Evolutionary conservation across 2,888 invertebrate genomes (phyloP), one percentile per base, ranked within the genome.

Genomic region (Caenorhabditis angaria): DNA sequence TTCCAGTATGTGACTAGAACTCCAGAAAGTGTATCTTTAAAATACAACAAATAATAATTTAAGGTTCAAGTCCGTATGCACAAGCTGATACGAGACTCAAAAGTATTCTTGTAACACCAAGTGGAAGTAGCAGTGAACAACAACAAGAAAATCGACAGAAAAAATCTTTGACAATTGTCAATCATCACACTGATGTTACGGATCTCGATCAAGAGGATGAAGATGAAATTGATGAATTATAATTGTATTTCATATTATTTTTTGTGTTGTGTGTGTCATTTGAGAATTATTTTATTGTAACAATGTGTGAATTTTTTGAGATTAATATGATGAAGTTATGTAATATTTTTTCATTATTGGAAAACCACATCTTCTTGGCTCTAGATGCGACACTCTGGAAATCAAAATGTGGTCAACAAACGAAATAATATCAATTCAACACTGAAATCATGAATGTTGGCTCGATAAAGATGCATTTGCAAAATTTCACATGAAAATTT

Each of bases 151-250:
- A 56, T 25, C 56, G 65, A 0, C 64, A 58, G 64, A 64, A 76
- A 47, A 71, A 76, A 57, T 62, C 69, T 0, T 27, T 78, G 18
- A 78, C 78, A 10, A 78, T 78, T 50, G 71, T 76, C 1, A 78
- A 78, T 29, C 70, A 76, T 41, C 48, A 29, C 14, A 63, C 66
- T 20, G 32, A 54, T 24, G 18, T 8, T 3, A 18, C 41, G 12
- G 50, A 50, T 12, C n/a, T 22, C n/a, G 50, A 50, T 22, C 6
- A 6, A n/a, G n/a, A n/a, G n/a, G n/a, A n/a, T 6, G 18, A 50
- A 50, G 50, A 50, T 22, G 50, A 25, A 27, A 27, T 54, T 18
- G 27, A 54, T 27, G 24, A 27, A 54, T 27, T 25, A 18, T 25
- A 27, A 54, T 27, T 51, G 6, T 18, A 51, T 24, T 8, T 22